phyloP scores from a whole-genome alignment of 2,113 vertebrate species.

The Cranoglanis bouderius region DNA sequence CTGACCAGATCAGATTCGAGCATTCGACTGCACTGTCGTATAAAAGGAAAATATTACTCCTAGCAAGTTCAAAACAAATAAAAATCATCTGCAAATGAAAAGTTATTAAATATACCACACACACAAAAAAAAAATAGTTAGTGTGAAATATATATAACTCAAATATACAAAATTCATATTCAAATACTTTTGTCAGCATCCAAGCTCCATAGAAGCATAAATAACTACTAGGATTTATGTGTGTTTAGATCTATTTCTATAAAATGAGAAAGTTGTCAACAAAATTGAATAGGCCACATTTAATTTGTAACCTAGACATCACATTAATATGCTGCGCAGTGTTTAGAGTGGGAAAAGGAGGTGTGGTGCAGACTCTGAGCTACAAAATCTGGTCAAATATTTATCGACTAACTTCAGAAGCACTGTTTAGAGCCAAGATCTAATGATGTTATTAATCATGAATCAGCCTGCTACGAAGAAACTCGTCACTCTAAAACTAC shows the following conservation, averaged over 20 bases:
- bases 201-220: neutral
- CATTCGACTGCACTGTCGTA: neutral
- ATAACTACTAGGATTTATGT: conserved; percentile 10
- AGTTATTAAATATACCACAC: neutral
- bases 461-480: conserved; percentile 27
- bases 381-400: conserved; percentile 37
- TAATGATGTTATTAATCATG: conserved; percentile 43
- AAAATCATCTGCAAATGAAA: neutral
- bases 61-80: neutral
- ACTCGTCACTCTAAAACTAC: conserved; percentile 6
- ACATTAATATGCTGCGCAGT: neutral
- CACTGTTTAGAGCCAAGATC: conserved; percentile 19
- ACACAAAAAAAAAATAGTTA: neutral
- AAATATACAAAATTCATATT: neutral
- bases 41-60: neutral
- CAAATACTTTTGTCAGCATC: neutral
- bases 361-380: neutral
- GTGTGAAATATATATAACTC: neutral
- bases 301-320: conserved; percentile 15
- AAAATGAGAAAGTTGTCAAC: neutral
- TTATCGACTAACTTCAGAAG: conserved; percentile 22
- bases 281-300: conserved; percentile 1
- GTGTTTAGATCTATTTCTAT: conserved; percentile 14
- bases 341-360: conserved; percentile 9
- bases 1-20: neutral